Base-by-base conservation (phyloP, 1,140 invertebrate genomes). In the Bombus confusus region DNA sequence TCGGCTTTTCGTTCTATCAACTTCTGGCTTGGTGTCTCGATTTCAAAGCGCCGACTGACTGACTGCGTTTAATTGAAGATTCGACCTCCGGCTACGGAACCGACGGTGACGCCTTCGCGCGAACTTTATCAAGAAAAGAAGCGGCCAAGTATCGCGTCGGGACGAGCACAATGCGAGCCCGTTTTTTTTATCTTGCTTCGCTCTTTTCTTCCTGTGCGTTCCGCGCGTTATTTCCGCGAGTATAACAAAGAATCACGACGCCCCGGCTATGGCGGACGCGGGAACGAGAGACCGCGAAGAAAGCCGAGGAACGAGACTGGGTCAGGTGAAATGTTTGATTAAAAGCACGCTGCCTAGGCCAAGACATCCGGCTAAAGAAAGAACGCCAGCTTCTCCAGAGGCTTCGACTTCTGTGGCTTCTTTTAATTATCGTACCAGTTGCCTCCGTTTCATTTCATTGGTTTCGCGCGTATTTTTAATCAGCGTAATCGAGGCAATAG, bases 281-380 rank as follows among this genome's bases (percentile, higher is more conserved):
- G 37, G 86, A 90, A 91, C 84, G 80, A 85, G 81, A n/a, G 81
- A 86, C 3, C 64, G 85, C 73, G 39, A 87, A 43, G 79, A 73
- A 79, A 75, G 73, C 69, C 77, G 80, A 90, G 43, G 76, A 86
- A 91, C 80, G 76, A 52, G 87, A 90, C 76, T 89, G 83, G 87
- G 87, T 91, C 88, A 90, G 81, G 71, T 84, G 85, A 88, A 87
- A 86, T 57, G 74, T 86, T 43, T 88, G 90, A 92, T 92, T 92
- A 91, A 92, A 91, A 87, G 81, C 73, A 31, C 72, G 39, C 62
- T 39, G 80, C 37, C 57, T n/a, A 68, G 22, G 43, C 47, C 41
- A 79, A 34, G 43, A 76, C 28, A 59, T 15, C 41, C 43, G 76
- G 28, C 8, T 64, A 82, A 76, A 15, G n/a, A 52, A 41, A 68